Evolutionary conservation across 2,113 vertebrate genomes (phyloP).

Genomic region (Toxotes chatareus): DNA sequence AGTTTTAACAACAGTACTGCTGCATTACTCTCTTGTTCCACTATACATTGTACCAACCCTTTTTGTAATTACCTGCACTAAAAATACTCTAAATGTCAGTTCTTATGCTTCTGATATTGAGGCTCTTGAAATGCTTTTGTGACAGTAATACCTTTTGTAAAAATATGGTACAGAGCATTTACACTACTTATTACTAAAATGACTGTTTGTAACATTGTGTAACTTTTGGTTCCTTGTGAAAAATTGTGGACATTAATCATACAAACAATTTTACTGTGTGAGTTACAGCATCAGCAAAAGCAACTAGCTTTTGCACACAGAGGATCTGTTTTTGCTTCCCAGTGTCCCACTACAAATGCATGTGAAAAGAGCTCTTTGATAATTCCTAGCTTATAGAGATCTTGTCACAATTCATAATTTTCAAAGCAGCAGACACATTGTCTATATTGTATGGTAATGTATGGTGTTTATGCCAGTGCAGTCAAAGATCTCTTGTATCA

Average conservation of each 20-base stretch:
- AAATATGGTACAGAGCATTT: conserved; percentile 25
- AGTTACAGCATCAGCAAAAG: conserved; percentile 28
- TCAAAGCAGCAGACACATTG: conserved; percentile 37
- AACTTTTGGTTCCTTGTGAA: conserved; percentile 46
- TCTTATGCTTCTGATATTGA: conserved; percentile 43
- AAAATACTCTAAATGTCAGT: conserved; percentile 31
- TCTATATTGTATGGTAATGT: conserved; percentile 41
- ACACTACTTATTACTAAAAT: conserved; percentile 31
- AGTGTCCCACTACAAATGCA: conserved; percentile 27
- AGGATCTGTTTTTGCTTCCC: conserved; percentile 22
- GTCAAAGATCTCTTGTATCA: conserved; percentile 1
- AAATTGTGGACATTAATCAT: conserved; percentile 29
- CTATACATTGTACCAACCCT: background rate
- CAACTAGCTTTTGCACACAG: conserved; percentile 19
- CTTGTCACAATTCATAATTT: conserved; percentile 4
- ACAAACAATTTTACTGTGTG: conserved; percentile 16
- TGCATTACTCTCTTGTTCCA: conserved; percentile 36
- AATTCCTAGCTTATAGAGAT: conserved; percentile 29
- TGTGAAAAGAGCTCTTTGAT: conserved; percentile 40
- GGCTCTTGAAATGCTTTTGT: conserved; percentile 42
- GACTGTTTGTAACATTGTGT: conserved; percentile 49
- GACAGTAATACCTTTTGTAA: conserved; percentile 56
- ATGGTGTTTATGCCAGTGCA: conserved; percentile 31
- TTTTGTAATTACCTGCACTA: conserved; percentile 44
- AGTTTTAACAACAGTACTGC: conserved; percentile 12